phyloP scores from a whole-genome alignment of 2,797 vertebrate genomes.

The Hoplostethus mediterraneus region DNA sequence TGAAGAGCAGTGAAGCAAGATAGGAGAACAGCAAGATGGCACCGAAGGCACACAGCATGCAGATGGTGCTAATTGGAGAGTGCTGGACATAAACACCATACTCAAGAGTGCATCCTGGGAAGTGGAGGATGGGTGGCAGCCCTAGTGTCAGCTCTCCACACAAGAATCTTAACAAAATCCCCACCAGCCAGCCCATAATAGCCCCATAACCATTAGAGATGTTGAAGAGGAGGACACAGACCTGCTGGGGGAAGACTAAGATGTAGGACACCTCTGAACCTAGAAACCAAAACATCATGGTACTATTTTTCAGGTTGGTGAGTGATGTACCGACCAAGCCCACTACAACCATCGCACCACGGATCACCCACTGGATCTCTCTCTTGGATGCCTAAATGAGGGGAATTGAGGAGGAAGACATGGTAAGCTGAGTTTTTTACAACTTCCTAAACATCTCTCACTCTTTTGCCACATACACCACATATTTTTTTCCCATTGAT shows the following conservation, averaged over 20 bases:
- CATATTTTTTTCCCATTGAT: too few species aligned
- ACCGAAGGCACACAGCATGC: constrained; percentile 67
- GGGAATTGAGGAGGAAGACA: background rate
- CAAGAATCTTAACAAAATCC: constrained; percentile 30
- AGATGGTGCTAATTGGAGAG: constrained; percentile 81
- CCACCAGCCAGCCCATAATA: constrained; percentile 24
- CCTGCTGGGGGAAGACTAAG: constrained; percentile 80
- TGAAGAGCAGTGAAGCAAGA: constrained; percentile 44
- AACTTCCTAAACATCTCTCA: too few species aligned
- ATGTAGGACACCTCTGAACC: constrained; percentile 68
- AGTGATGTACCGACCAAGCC: constrained; percentile 66
- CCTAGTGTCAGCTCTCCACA: constrained; percentile 47
- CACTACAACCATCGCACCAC: constrained; percentile 65
- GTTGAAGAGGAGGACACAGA: constrained; percentile 76
- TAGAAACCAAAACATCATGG: constrained; percentile 72
- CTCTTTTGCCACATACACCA: too few species aligned
- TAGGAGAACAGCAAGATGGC: constrained; percentile 57
- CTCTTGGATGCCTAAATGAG: constrained; percentile 73
- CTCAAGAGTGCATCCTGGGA: constrained; percentile 71
- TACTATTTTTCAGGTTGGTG: constrained; percentile 56
- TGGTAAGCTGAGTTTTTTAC: background rate
- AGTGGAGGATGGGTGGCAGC: constrained; percentile 64
- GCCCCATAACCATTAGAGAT: constrained; percentile 75
- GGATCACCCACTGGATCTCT: constrained; percentile 79
- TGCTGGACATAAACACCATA: constrained; percentile 70